Percentiles rank a stretch among this genome's conserved stretches.
These are phyloP conservation scores for Poeciliopsis turneri DNA, from an alignment of 2,797 vertebrate genomes.

Conservation along the genomic window DNA sequence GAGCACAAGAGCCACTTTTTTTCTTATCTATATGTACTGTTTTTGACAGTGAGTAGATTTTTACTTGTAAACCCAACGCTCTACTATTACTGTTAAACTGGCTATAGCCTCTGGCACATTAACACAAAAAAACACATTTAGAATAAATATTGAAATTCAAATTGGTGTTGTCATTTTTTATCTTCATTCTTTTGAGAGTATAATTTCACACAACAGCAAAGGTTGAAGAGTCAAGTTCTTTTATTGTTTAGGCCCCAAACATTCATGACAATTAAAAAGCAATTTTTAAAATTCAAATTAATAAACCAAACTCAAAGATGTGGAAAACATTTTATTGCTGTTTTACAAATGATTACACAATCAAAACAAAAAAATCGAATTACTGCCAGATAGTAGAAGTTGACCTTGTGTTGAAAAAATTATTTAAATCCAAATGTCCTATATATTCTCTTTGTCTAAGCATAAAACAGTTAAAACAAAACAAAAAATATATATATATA, in stretches of 20 bases:
- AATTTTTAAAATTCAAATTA: background rate
- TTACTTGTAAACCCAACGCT: slow-evolving; percentile 41
- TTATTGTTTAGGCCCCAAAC: background rate
- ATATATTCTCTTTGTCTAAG: background rate
- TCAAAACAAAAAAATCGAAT: background rate
- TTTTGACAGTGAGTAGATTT: slow-evolving; percentile 19
- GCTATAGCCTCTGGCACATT: slow-evolving; percentile 48
- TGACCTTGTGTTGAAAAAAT: background rate
- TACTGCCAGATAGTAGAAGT: background rate
- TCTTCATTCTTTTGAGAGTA: slow-evolving; percentile 6
- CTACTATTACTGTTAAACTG: slow-evolving; percentile 27
- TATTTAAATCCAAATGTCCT: background rate
- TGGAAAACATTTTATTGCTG: background rate
- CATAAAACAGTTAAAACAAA: background rate
- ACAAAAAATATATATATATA: too few relatives aligned
- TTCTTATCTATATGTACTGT: slow-evolving; percentile 18
- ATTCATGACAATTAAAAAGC: background rate
- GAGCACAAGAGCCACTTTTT: slow-evolving; percentile 19
- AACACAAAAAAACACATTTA: slow-evolving; percentile 49
- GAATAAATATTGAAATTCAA: slow-evolving; percentile 56
- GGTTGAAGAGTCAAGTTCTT: background rate
- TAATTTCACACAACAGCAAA: slow-evolving; percentile 6
- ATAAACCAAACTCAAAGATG: background rate
- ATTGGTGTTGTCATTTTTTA: slow-evolving; percentile 4
- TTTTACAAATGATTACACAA: background rate